Base-by-base conservation (phyloP, 2,113 vertebrate species). In the Propithecus coquereli region DNA sequence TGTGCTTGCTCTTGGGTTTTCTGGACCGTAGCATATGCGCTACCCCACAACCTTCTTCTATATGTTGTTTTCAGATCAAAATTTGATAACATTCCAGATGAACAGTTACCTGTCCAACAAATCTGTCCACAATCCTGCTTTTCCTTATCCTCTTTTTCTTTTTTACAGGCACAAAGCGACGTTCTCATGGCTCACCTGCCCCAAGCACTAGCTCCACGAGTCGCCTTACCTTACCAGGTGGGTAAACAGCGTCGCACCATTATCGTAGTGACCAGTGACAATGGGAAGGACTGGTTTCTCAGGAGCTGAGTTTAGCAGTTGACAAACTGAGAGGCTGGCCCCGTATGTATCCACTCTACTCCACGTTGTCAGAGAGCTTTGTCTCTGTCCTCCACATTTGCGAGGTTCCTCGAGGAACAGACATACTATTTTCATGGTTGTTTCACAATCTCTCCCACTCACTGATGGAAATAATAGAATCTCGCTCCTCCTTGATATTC, bases 171-270 rank as follows among this genome's bases (percentile, higher is more conserved):
- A 86, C 89, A 27, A 97, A 90, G 2, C 92, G 59, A 59, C 59
- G 0, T 92, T 96, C 98, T 88, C 95, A 98, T 6, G 76, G 86
- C 25, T 95, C 97, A 1, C 94, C 96, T 13, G 97, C 95, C 37
- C 97, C 63, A 0, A 86, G 94, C 92, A 95, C 98, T n/a, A 90
- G 92, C 86, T 98, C 94, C 0, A 66, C 95, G 37, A 98, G 97
- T 96, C 97, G 50, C 13, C 97, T 98, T 11, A 97, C 97, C 0
- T 96, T 99, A 96, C 98, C 98, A 98, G 98, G 98, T 99, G 94
- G 94, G 98, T 98, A 25, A 0, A 84, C n/a, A 10, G 11, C 52
- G n/a, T 50, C 30, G 20, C 0, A 0, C 23, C 12, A 0, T 54
- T 32, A 27, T 14, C 74, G 68, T n/a, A 43, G 27, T 47, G 52